phyloP scores from a whole-genome alignment of 2,888 invertebrate species.

The Diarsia brunnea region DNA sequence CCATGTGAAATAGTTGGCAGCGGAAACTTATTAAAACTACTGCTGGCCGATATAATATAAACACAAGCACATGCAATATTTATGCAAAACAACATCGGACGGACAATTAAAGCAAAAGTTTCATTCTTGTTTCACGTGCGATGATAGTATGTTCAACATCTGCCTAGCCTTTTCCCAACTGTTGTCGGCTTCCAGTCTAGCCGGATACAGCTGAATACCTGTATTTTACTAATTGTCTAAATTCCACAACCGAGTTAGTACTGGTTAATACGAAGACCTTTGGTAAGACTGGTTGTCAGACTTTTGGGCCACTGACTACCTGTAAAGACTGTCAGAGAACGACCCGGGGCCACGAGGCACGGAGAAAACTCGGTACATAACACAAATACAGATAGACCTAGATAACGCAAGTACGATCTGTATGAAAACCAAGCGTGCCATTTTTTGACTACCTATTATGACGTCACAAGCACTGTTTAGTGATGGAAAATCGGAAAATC shows the following conservation, averaged over 20 bases:
- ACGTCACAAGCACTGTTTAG: no score
- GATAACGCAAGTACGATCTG: no score
- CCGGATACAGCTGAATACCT: neutral
- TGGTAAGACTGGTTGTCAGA: neutral
- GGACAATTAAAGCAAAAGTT: constrained; percentile 29
- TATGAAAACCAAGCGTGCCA: no score
- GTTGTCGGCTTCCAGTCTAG: neutral
- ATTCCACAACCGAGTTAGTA: neutral
- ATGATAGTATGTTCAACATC: neutral
- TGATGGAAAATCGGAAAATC: no score
- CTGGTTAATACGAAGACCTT: neutral
- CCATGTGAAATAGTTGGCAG: constrained; percentile 41
- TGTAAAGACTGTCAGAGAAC: neutral
- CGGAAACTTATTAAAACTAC: constrained; percentile 57
- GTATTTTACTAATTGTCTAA: neutral
- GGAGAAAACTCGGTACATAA: neutral
- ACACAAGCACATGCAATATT: constrained; percentile 38
- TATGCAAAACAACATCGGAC: constrained; percentile 13
- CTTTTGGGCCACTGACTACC: neutral
- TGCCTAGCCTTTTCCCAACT: neutral
- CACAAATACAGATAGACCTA: no score
- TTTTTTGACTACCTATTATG: no score
- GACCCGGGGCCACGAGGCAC: neutral
- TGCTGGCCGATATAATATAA: constrained; percentile 28
- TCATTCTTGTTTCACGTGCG: constrained; percentile 5